These are phyloP conservation scores for Craseonycteris thonglongyai DNA, from an alignment of 2,113 vertebrate species.

Conservation along the genomic window DNA sequence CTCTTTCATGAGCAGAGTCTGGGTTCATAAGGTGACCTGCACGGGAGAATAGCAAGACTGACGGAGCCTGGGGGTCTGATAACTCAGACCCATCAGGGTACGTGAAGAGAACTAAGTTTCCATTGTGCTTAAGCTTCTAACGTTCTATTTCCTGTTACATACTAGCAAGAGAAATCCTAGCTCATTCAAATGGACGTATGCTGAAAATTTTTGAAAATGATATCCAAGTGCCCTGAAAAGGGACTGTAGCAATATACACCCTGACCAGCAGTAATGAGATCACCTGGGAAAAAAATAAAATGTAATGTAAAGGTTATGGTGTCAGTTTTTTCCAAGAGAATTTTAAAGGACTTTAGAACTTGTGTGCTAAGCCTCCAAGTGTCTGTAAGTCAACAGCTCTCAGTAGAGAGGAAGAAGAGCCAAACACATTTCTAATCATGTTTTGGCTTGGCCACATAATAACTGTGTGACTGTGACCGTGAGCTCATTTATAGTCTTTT, in stretches of 20 bases:
- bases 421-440: neutral
- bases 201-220: neutral
- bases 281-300: neutral
- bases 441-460: neutral
- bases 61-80: neutral
- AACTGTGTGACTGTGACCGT: neutral
- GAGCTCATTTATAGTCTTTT: neutral
- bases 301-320: neutral
- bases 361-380: neutral
- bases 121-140: neutral
- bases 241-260: neutral
- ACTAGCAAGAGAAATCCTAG: neutral
- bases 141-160: neutral
- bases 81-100: neutral
- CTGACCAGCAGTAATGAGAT: neutral
- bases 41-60: neutral
- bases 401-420: neutral
- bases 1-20: neutral
- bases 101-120: no score
- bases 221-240: neutral
- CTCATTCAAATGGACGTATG: neutral
- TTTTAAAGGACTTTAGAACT: neutral
- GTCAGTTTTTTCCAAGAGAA: conserved; percentile 5
- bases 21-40: neutral
- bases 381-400: neutral